Evolutionary conservation across 2,888 invertebrate species (phyloP).

Genomic region (Mycogona germanica): DNA sequence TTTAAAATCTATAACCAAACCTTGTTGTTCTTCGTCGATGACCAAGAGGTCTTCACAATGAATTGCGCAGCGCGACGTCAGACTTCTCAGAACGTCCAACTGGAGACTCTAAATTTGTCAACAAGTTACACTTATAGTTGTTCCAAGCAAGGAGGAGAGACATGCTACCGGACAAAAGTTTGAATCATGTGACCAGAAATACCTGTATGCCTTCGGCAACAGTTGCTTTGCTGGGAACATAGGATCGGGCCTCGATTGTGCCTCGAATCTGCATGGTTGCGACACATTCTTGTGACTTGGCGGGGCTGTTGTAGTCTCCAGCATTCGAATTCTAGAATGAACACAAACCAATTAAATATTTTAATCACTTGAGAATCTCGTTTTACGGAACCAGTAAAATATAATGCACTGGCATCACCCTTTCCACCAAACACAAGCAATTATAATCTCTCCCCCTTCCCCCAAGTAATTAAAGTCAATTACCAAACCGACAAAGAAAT

Average conservation of each 20-base stretch:
- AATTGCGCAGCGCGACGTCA: slow-evolving; percentile 74
- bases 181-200: slow-evolving; percentile 11
- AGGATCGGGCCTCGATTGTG: slow-evolving; percentile 60
- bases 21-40: slow-evolving; percentile 57
- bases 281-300: slow-evolving; percentile 41
- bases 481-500: slow-evolving; percentile 21
- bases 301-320: not conserved
- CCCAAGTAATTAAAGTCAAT: not conserved
- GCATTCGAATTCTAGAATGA: not conserved
- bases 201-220: slow-evolving; percentile 51
- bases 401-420: too few species aligned
- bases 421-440: too few species aligned
- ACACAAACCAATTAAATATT: too few species aligned
- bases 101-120: slow-evolving; percentile 27
- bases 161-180: not conserved
- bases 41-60: slow-evolving; percentile 70
- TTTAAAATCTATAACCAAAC: slow-evolving; percentile 13
- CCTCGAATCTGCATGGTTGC: slow-evolving; percentile 59
- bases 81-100: slow-evolving; percentile 71
- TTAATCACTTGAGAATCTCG: too few species aligned
- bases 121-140: not conserved
- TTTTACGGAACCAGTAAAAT: too few species aligned
- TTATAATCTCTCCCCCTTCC: too few species aligned
- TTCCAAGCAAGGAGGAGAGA: not conserved
- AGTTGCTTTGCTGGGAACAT: slow-evolving; percentile 60